A percentile compares a stretch with the other conserved stretches of the same genome.
Evolutionary conservation across 2,113 vertebrate genomes (phyloP).

Genomic region (Petroica traversi): DNA sequence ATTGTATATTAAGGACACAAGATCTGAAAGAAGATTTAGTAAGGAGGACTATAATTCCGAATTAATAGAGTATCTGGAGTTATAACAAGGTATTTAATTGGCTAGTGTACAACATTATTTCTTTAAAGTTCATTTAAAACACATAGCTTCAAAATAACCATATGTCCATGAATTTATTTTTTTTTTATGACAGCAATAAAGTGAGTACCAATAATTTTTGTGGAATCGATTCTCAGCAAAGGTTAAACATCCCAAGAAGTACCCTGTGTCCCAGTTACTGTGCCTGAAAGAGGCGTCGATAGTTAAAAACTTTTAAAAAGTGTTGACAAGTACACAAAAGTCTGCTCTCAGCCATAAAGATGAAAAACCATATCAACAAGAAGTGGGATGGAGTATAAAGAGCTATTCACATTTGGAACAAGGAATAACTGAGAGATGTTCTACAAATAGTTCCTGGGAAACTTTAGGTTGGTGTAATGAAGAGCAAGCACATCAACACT

Average conservation of each 20-base stretch:
- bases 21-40: neutral
- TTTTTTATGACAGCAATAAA: neutral
- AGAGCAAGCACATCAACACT: neutral
- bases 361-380: neutral
- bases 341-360: neutral
- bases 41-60: neutral
- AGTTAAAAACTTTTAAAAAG: neutral
- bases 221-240: neutral
- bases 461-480: neutral
- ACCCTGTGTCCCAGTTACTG: neutral
- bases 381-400: neutral
- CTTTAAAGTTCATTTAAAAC: slow-evolving; percentile 3
- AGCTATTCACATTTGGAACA: neutral
- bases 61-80: slow-evolving; percentile 20
- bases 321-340: neutral
- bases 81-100: neutral
- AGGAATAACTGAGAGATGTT: neutral
- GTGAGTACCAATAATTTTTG: neutral
- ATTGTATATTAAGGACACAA: neutral
- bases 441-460: neutral
- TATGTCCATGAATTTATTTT: neutral
- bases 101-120: neutral
- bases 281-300: neutral
- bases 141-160: neutral
- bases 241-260: neutral